Conservation (phyloP, 2,797 vertebrate genomes). For the Salarias fasciatus region DNA sequence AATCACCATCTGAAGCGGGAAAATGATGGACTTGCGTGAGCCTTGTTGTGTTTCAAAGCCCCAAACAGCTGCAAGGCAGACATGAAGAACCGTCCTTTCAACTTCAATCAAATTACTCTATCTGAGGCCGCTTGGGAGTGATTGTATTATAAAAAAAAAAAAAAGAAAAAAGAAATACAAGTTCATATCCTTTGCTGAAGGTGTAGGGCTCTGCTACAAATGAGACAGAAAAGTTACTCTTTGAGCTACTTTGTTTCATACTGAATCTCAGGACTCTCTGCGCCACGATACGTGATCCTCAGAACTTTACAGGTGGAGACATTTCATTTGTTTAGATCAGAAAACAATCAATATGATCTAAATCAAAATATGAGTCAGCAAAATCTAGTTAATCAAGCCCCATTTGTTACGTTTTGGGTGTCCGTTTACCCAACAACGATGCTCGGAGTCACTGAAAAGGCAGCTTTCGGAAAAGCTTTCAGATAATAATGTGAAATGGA, state of each 20-base stretch:
- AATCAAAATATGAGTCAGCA: too few relatives aligned
- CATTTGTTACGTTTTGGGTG: too few relatives aligned
- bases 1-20: constrained; percentile 45
- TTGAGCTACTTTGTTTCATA: background rate
- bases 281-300: background rate
- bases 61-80: constrained; percentile 38
- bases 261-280: background rate
- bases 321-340: too few relatives aligned
- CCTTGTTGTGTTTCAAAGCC: constrained; percentile 41
- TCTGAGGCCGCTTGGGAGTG: constrained; percentile 11
- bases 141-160: constrained; percentile 20
- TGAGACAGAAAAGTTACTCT: background rate
- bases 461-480: too few relatives aligned
- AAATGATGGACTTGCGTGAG: constrained; percentile 34
- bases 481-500: too few relatives aligned
- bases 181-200: background rate
- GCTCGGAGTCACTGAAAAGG: too few relatives aligned
- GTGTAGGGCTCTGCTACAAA: background rate
- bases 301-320: too few relatives aligned
- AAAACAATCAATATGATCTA: too few relatives aligned
- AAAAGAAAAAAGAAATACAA: background rate
- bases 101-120: constrained; percentile 12
- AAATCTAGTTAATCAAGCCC: too few relatives aligned
- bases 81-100: constrained; percentile 9
- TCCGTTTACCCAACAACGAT: too few relatives aligned